Percentiles rank a stretch among this genome's conserved stretches.
phyloP scores from a whole-genome alignment of 2,797 vertebrate genomes.

The Lutjanus argentimaculatus region DNA sequence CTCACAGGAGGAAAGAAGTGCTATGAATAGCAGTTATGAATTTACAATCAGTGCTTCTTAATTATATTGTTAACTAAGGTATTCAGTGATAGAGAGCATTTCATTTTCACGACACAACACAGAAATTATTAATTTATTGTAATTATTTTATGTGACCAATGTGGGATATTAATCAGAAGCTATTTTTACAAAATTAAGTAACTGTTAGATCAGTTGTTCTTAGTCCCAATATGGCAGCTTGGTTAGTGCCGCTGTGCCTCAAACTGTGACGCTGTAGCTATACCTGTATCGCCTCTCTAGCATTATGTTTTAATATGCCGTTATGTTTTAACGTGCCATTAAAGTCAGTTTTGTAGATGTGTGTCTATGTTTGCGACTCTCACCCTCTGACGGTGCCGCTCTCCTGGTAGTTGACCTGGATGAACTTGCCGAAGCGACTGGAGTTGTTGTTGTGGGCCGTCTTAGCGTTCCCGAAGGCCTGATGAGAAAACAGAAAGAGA shows the following conservation, averaged over 20 bases:
- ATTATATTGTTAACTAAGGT: not conserved
- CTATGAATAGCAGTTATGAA: not conserved
- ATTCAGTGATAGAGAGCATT: not conserved
- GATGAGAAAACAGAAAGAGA: conserved; percentile 60
- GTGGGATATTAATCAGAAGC: not conserved
- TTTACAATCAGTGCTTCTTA: not conserved
- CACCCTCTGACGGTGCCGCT: conserved; percentile 94
- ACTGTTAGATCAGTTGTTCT: not conserved
- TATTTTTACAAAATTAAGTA: not conserved
- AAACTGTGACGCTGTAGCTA: too few species aligned
- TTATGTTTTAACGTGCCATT: too few species aligned
- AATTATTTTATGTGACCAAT: not conserved
- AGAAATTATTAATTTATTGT: not conserved
- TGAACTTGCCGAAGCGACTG: conserved; percentile 96
- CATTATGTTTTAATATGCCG: too few species aligned
- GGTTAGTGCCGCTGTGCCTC: too few species aligned
- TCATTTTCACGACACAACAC: not conserved
- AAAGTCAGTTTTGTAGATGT: not conserved
- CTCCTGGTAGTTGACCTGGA: conserved; percentile 97
- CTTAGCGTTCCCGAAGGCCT: conserved; percentile 97
- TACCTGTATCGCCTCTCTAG: too few species aligned
- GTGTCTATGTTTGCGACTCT: conserved; percentile 70
- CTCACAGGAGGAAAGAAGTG: not conserved
- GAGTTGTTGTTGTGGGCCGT: conserved; percentile 98
- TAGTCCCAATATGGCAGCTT: too few species aligned